Evolutionary conservation across 2,797 vertebrate species (phyloP).

Genomic region (Acipenser oxyrinchus): DNA sequence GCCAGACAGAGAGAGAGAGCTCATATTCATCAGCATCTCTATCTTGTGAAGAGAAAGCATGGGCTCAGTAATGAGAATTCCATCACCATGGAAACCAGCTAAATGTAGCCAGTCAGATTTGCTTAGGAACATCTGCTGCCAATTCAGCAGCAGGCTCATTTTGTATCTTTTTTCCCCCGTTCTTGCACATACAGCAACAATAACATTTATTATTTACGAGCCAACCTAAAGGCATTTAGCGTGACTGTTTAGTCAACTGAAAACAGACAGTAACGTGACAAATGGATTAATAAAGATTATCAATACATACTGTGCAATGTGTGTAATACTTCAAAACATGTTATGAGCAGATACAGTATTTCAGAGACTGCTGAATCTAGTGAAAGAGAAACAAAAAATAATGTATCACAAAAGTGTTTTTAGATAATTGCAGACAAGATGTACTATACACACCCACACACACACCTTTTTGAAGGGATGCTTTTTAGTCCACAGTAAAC

Average conservation of each 20-base stretch:
- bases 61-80: conserved; percentile 80
- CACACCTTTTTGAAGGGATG: no score
- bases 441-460: no score
- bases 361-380: no score
- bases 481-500: no score
- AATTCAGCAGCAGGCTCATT: conserved; percentile 19
- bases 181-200: not conserved
- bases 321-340: no score
- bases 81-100: conserved; percentile 95
- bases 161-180: conserved; percentile 31
- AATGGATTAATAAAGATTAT: no score
- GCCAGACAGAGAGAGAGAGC: conserved; percentile 28
- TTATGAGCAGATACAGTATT: no score
- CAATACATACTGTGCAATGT: no score
- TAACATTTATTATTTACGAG: conserved; percentile 20
- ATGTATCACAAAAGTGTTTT: no score
- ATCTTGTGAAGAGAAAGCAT: conserved; percentile 57
- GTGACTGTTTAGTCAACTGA: conserved; percentile 2
- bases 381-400: no score
- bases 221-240: conserved; percentile 9
- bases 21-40: conserved; percentile 54
- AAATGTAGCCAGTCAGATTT: conserved; percentile 78
- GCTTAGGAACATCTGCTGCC: conserved; percentile 75
- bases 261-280: not conserved
- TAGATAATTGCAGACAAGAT: no score